phyloP scores from a whole-genome alignment of 2,113 vertebrate species.

The Callorhinus ursinus region DNA sequence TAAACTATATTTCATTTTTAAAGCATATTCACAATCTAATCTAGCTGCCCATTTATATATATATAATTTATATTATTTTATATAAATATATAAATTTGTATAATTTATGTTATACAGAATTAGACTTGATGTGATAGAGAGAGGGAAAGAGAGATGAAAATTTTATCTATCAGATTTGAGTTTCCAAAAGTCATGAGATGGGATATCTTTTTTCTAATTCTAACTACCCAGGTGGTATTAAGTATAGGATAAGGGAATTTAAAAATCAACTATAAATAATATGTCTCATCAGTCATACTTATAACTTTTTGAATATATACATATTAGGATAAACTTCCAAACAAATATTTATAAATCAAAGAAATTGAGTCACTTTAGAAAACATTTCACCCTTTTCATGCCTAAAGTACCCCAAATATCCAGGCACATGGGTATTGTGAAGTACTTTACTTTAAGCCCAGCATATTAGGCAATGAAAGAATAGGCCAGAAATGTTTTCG shows the following conservation, averaged over 20 bases:
- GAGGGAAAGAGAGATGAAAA: neutral
- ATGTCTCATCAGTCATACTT: neutral
- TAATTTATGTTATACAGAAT: neutral
- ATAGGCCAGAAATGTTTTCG: neutral
- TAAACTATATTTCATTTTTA: conserved; percentile 25
- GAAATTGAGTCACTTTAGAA: neutral
- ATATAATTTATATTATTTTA: neutral
- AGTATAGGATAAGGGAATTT: neutral
- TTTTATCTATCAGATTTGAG: neutral
- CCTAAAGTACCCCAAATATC: neutral
- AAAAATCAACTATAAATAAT: neutral
- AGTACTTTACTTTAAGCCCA: neutral
- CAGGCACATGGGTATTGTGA: neutral
- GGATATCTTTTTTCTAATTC: neutral
- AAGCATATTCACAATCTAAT: neutral
- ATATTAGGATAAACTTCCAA: neutral
- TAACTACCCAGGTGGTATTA: neutral
- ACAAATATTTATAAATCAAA: conserved; percentile 28
- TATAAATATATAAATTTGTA: neutral
- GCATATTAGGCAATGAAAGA: neutral
- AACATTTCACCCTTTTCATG: neutral
- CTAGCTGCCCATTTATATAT: neutral
- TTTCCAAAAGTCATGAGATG: neutral
- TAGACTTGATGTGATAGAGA: neutral
- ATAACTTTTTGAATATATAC: conserved; percentile 19